phyloP scores from a whole-genome alignment of 2,113 vertebrate genomes.

The Eubucco bourcierii region DNA sequence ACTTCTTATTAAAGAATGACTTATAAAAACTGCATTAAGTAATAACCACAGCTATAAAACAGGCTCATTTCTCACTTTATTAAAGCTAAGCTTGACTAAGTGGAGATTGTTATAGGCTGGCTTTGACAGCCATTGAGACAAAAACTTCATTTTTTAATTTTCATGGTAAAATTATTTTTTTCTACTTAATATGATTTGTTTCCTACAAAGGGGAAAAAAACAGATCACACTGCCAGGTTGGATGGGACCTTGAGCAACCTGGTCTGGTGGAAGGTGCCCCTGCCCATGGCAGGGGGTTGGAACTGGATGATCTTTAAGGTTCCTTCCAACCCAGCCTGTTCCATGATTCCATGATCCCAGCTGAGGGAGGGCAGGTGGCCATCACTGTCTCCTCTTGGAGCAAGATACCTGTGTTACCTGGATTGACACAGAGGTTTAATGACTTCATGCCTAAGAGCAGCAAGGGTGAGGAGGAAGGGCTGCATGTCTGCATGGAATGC shows the following conservation, averaged over 20 bases:
- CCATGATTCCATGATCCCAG: background rate
- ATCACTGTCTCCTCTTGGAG: background rate
- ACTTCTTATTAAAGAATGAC: background rate
- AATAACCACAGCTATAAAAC: background rate
- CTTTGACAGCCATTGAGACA: background rate
- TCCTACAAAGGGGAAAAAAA: background rate
- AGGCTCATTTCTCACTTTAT: background rate
- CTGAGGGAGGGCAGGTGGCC: background rate
- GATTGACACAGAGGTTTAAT: background rate
- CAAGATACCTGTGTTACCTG: background rate
- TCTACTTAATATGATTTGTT: background rate
- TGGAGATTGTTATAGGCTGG: background rate
- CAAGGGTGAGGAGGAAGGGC: background rate
- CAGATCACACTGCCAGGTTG: accelerated
- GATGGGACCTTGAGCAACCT: no score
- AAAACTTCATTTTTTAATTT: background rate
- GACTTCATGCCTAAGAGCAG: background rate
- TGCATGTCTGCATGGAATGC: background rate
- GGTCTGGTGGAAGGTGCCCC: no score
- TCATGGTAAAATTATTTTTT: background rate
- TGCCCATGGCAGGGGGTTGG: no score
- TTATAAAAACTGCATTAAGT: constrained; percentile 14
- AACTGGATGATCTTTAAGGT: no score
- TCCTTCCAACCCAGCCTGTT: no score
- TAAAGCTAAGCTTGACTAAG: background rate